These are phyloP conservation scores for Dioctria linearis DNA, from an alignment of 2,888 invertebrate genomes.

Conservation along the genomic window DNA sequence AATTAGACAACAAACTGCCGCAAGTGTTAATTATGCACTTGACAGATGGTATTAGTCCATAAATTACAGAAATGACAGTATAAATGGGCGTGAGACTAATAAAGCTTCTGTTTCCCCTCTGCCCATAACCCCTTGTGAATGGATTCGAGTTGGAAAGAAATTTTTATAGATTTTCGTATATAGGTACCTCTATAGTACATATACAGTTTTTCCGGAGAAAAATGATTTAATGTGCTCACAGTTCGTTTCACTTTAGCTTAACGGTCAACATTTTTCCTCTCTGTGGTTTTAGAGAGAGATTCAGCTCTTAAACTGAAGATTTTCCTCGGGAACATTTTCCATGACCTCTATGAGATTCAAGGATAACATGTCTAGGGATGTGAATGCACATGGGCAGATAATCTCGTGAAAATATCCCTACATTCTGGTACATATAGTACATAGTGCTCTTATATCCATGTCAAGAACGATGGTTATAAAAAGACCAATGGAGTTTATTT, in stretches of 20 bases:
- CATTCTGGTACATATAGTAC: too few relatives aligned
- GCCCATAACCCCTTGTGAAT: background rate
- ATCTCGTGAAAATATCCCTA: background rate
- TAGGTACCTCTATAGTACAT: too few relatives aligned
- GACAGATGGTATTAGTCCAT: slow-evolving; percentile 59
- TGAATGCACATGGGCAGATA: slow-evolving; percentile 12
- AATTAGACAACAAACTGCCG: slow-evolving; percentile 56
- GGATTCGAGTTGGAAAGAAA: background rate
- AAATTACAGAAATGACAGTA: slow-evolving; percentile 55
- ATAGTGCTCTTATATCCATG: slow-evolving; percentile 23
- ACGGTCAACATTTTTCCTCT: slow-evolving; percentile 29
- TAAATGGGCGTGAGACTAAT: slow-evolving; percentile 51
- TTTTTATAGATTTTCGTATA: slow-evolving; percentile 19
- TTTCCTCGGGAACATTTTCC: slow-evolving; percentile 50
- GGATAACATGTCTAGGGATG: slow-evolving; percentile 5
- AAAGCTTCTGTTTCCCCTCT: slow-evolving; percentile 15
- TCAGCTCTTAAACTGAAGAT: slow-evolving; percentile 32
- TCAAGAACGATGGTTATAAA: slow-evolving; percentile 34
- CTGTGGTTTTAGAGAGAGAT: slow-evolving; percentile 19
- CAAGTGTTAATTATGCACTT: slow-evolving; percentile 59
- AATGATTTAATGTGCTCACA: slow-evolving; percentile 56
- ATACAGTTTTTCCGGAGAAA: slow-evolving; percentile 50
- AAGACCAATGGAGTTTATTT: slow-evolving; percentile 53
- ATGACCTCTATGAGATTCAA: slow-evolving; percentile 45
- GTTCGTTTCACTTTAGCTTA: slow-evolving; percentile 47